phyloP scores from a whole-genome alignment of 2,888 invertebrate genomes.

The Limenitis camilla region DNA sequence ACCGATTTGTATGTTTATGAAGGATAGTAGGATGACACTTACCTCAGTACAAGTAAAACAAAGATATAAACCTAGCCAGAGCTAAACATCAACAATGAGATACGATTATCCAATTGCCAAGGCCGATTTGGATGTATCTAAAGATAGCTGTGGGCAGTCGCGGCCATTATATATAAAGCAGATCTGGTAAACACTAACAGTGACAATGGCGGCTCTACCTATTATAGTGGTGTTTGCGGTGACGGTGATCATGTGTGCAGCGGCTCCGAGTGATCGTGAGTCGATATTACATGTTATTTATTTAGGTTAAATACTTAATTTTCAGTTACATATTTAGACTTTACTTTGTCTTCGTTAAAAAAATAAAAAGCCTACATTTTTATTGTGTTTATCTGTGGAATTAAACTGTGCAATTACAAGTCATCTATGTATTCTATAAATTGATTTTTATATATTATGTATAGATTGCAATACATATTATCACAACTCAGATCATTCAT shows the following conservation, averaged over 20 bases:
- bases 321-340: neutral
- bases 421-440: too few relatives aligned
- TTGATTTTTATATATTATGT: too few relatives aligned
- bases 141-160: constrained; percentile 59
- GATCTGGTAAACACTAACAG: constrained; percentile 37
- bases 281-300: constrained; percentile 24
- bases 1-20: too few relatives aligned
- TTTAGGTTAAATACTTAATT: neutral
- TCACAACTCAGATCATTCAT: too few relatives aligned
- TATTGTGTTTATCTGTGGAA: too few relatives aligned
- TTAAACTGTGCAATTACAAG: too few relatives aligned
- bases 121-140: constrained; percentile 52
- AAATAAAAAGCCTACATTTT: too few relatives aligned
- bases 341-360: too few relatives aligned
- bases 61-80: constrained; percentile 9
- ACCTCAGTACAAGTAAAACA: neutral
- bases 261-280: constrained; percentile 58
- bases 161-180: constrained; percentile 60
- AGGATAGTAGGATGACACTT: neutral
- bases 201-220: constrained; percentile 44
- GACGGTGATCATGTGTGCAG: constrained; percentile 32
- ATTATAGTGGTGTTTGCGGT: constrained; percentile 42
- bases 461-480: too few relatives aligned
- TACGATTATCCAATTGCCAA: constrained; percentile 53
- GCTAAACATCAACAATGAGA: constrained; percentile 28